A percentile compares a stretch with the other conserved stretches of the same genome.
Conservation (phyloP, 2,113 vertebrate species). For the Thermophis baileyi region DNA sequence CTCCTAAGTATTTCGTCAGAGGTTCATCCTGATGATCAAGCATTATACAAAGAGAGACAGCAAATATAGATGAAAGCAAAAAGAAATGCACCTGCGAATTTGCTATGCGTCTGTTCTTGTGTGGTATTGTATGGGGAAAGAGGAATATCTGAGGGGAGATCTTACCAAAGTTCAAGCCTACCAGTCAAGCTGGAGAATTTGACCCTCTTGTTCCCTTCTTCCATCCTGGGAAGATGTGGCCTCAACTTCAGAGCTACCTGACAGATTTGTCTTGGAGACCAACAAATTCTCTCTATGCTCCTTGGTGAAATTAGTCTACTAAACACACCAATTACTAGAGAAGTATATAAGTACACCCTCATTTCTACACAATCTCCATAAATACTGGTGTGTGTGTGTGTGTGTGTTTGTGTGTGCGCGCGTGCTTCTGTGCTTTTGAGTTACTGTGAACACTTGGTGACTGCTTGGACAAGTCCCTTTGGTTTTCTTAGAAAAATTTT, state of each 20-base stretch:
- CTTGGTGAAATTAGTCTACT: not conserved
- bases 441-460: no score
- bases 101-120: not conserved
- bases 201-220: not conserved
- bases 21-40: constrained; percentile 22
- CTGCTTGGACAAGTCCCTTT: not conserved
- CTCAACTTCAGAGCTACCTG: not conserved
- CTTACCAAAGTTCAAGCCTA: not conserved
- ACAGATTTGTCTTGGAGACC: not conserved
- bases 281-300: not conserved
- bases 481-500: not conserved
- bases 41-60: not conserved
- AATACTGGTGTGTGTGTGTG: not conserved
- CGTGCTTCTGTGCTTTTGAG: no score
- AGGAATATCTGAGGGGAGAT: not conserved
- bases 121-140: not conserved
- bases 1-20: constrained; percentile 5
- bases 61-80: not conserved
- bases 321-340: not conserved
- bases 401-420: not conserved
- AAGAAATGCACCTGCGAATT: not conserved
- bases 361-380: not conserved
- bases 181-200: not conserved
- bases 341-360: not conserved
- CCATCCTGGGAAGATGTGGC: not conserved